Base-by-base conservation (phyloP, 2,888 invertebrate species). In the Onchidella celtica region DNA sequence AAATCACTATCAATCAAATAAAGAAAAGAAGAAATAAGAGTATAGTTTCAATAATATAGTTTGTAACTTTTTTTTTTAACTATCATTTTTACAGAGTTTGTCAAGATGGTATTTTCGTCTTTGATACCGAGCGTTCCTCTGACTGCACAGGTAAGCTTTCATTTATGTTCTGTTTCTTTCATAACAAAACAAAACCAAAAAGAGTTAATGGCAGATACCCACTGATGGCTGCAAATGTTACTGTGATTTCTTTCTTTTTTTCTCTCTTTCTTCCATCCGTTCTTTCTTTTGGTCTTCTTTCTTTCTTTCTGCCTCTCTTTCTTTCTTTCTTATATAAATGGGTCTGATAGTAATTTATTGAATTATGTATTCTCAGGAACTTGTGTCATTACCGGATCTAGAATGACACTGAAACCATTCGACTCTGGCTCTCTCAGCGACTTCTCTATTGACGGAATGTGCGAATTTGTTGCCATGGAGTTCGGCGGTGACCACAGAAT, bases 361-460 rank as follows among this genome's bases (percentile, higher is more conserved):
- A n/a, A n/a, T n/a, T n/a, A n/a, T n/a, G n/a, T n/a, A n/a, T n/a
- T 47, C 17, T 47, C 65, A 83, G 83, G 80, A 0, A 36, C 65
- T n/a, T 83, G 83, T 57, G 66, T 83, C 9, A 59, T 83, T 66
- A 76, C 76, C 32, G 83, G 83, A 6, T 80, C 83, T n/a, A 21
- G 61, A 2, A 34, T 83, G 80, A 83, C 70, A 36, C 29, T 83
- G 14, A 83, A 83, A 57, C 80, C 73, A 24, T 83, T 83, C n/a
- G 83, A 83, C 34, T 24, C 75, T 1, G 63, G 70, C 34, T 32
- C 72, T 38, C 57, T 83, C n/a, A 38, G 59, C n/a, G 75, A 75
- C 21, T 70, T 47, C 27, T 24, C 59, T 9, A 75, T 83, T 24
- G 66, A 61, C 36, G 73, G 77, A 9, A 80, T 66, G 27, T 83